phyloP scores from a whole-genome alignment of 2,797 vertebrate genomes.

The Hemitrygon akajei region DNA sequence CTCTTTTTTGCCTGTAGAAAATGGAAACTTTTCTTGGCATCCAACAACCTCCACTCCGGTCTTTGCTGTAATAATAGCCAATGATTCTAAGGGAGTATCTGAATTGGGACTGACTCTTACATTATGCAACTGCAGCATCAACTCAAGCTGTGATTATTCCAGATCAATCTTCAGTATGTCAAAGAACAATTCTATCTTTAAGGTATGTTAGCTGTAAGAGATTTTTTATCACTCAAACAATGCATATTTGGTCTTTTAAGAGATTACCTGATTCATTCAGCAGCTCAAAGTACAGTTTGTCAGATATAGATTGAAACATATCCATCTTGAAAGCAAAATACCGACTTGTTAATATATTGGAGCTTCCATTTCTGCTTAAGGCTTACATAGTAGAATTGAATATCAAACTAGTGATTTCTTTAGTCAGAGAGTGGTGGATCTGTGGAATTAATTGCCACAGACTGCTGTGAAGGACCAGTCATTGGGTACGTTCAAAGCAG shows the following conservation, averaged over 20 bases:
- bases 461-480: too few relatives aligned
- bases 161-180: background rate
- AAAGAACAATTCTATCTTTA: background rate
- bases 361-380: background rate
- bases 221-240: background rate
- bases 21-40: constrained; percentile 41
- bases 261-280: background rate
- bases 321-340: background rate
- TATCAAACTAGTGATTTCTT: background rate
- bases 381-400: background rate
- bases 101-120: constrained; percentile 40
- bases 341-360: background rate
- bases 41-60: constrained; percentile 40
- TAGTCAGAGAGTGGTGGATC: too few relatives aligned
- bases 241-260: background rate
- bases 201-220: background rate
- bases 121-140: constrained; percentile 43
- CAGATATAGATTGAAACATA: background rate
- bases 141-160: constrained; percentile 40
- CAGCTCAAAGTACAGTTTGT: background rate
- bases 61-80: constrained; percentile 39
- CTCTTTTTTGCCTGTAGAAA: constrained; percentile 19
- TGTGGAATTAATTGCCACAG: too few relatives aligned
- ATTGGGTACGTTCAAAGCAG: too few relatives aligned
- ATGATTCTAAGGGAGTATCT: constrained; percentile 40